Evolutionary conservation across 2,888 invertebrate genomes (phyloP).

Genomic region (Meiosimyza decipiens): DNA sequence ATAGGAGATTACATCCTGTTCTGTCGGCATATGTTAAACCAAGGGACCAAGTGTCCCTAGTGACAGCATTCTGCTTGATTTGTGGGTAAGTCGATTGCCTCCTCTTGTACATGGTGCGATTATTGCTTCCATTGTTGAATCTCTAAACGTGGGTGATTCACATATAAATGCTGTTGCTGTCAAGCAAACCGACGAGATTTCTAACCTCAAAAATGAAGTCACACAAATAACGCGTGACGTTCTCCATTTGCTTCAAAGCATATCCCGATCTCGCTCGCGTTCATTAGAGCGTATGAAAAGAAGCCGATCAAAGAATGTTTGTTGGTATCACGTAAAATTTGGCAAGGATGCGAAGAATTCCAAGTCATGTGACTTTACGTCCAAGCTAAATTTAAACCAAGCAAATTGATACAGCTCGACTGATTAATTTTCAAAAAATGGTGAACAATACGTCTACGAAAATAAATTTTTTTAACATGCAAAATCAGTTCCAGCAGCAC

Average conservation of each 20-base stretch:
- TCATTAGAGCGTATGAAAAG: background rate
- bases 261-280: background rate
- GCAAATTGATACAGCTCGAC: background rate
- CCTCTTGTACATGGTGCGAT: too few species aligned
- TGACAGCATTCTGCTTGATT: too few species aligned
- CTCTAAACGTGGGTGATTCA: too few species aligned
- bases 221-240: background rate
- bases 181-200: too few species aligned
- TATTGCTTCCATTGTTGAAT: too few species aligned
- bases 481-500: background rate
- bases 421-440: background rate
- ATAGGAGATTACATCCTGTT: too few species aligned
- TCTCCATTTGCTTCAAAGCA: background rate
- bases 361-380: background rate
- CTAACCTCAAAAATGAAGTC: background rate
- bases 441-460: background rate
- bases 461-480: background rate
- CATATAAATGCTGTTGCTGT: too few species aligned
- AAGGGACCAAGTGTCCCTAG: too few species aligned
- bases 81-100: too few species aligned
- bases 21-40: too few species aligned
- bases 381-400: background rate
- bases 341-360: background rate
- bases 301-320: background rate
- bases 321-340: background rate